Conservation (phyloP, 2,888 invertebrate species). For the Molanna angustata region DNA sequence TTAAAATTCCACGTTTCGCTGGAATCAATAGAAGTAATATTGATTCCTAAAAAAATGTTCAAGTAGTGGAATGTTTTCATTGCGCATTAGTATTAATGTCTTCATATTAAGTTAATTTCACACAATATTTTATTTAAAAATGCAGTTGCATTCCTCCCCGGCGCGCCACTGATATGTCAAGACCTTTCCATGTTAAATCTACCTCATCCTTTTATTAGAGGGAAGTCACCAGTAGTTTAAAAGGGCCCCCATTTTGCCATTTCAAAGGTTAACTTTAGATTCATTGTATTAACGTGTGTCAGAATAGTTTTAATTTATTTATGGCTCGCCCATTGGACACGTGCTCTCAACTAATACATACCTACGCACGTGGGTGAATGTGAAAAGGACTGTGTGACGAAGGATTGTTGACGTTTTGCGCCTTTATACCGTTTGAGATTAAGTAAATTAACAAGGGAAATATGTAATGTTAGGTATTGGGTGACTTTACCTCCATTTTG, state of each 20-base stretch:
- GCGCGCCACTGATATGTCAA: slow-evolving; percentile 12
- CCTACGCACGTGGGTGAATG: neutral
- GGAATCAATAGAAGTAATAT: too few species aligned
- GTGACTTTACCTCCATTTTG: too few species aligned
- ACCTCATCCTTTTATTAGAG: slow-evolving; percentile 21
- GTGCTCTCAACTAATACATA: too few species aligned
- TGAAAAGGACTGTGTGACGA: slow-evolving; percentile 16
- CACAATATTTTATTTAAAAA: too few species aligned
- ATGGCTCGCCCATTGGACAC: slow-evolving; percentile 8
- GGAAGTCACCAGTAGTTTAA: slow-evolving; percentile 28
- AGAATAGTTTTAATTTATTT: slow-evolving; percentile 32
- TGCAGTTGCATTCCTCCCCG: too few species aligned
- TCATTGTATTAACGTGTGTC: slow-evolving; percentile 30
- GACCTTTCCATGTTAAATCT: slow-evolving; percentile 17
- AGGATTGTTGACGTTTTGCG: slow-evolving; percentile 20
- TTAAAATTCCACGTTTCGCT: too few species aligned
- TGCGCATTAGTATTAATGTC: too few species aligned
- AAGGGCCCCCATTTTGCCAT: slow-evolving; percentile 23
- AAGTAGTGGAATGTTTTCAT: too few species aligned
- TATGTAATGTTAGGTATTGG: too few species aligned
- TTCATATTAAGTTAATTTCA: too few species aligned
- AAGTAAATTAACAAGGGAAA: slow-evolving; percentile 19
- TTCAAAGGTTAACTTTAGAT: slow-evolving; percentile 32
- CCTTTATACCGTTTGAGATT: slow-evolving; percentile 22
- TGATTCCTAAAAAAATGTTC: too few species aligned